Base-by-base conservation (phyloP, 2,113 vertebrate species). In the Chaetura pelagica region DNA sequence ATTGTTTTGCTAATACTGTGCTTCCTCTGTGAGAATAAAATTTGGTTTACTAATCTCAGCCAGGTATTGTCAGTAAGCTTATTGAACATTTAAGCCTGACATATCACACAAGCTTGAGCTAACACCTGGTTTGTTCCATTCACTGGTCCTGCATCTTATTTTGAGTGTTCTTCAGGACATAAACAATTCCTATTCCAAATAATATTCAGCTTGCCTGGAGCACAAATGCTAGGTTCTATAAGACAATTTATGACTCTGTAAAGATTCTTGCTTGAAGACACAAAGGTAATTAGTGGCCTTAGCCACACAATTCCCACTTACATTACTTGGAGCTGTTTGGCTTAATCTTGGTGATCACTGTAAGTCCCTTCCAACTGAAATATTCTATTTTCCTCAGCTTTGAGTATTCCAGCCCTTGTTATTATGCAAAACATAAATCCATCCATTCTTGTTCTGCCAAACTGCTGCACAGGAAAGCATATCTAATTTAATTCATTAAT, bases 401-500 rank as follows among this genome's bases (percentile, higher is more conserved):
- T 86, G 38, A 84, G 14, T 57, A 55, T 67, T 46, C 90, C 67
- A 86, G 0, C 40, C 9, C 23, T 90, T 90, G 61, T 80, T 87
- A 69, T 52, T 88, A 92, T 93, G 64, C 52, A 96, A 81, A 66
- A 74, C 12, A 4, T 77, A 74, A 66, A 92, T 84, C 24, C 51
- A 77, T 88, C 72, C n/a, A 54, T 77, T 23, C 19, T 73, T 38
- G 61, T 79, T 84, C 76, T 71, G 57, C n/a, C 20, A 90, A 77
- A 80, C 35, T 59, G 48, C 64, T 87, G 35, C 62, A 38, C 42
- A 84, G 86, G 20, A 86, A 91, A 92, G 75, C 42, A 10, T 77
- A 89, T 59, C 68, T 80, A 63, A 80, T 86, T 86, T 90, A 86
- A 86, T 87, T 82, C 32, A 77, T 93, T 77, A 79, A 86, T 81